phyloP scores from a whole-genome alignment of 2,797 vertebrate genomes.

The Urocyon cinereoargenteus region DNA sequence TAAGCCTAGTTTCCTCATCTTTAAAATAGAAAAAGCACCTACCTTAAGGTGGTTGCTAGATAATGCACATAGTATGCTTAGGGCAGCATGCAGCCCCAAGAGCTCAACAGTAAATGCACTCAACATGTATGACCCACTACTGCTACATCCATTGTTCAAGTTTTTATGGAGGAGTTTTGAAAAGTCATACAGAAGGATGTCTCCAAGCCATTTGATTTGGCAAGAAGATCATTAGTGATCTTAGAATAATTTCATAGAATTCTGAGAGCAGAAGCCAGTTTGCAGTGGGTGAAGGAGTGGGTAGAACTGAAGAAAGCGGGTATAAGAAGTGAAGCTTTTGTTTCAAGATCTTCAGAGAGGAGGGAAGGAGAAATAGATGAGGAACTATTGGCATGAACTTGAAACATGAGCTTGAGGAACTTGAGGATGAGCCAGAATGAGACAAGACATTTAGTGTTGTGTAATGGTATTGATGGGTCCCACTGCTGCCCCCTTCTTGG shows the following conservation, averaged over 20 bases:
- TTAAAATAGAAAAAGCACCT: not conserved
- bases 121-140: rapidly evolving
- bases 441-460: not conserved
- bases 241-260: not conserved
- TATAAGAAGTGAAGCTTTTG: not conserved
- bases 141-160: not conserved
- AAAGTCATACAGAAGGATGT: not conserved
- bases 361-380: not conserved
- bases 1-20: not conserved
- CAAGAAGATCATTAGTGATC: not conserved
- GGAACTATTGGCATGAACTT: not conserved
- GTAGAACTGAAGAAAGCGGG: not conserved
- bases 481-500: not conserved
- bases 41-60: not conserved
- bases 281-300: not conserved
- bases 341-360: not conserved
- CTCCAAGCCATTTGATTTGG: not conserved
- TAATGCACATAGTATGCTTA: not conserved
- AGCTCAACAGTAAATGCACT: too few relatives aligned
- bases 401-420: not conserved
- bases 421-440: not conserved
- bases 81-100: not conserved
- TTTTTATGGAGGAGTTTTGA: not conserved
- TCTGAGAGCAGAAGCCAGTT: not conserved
- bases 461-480: not conserved